Evolutionary conservation across 2,797 vertebrate genomes (phyloP).

Genomic region (Darevskia mixta): DNA sequence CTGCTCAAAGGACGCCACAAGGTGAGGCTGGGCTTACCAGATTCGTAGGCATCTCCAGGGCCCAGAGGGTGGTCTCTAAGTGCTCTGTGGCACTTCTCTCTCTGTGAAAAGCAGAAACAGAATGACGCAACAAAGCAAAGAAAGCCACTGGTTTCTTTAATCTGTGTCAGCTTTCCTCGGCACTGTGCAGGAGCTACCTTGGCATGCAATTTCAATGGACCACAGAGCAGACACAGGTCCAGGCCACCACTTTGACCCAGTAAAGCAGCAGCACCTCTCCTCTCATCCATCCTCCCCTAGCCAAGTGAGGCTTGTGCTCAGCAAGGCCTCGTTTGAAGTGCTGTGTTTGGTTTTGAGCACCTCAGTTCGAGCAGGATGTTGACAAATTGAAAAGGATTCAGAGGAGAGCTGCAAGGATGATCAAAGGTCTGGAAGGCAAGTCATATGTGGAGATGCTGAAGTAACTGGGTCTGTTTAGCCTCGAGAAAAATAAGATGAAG

Average conservation of each 20-base stretch:
- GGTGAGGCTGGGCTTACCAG: no score
- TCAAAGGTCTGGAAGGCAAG: constrained; percentile 40
- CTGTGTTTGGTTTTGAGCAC: constrained; percentile 25
- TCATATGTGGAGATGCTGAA: constrained; percentile 24
- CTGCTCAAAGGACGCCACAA: not conserved
- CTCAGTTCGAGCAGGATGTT: constrained; percentile 16
- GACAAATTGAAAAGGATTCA: constrained; percentile 27
- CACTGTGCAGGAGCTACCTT: not conserved
- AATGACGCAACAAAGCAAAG: constrained; percentile 1
- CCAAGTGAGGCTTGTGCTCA: not conserved
- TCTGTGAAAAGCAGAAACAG: not conserved
- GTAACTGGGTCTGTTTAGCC: constrained; percentile 37
- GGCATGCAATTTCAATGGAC: not conserved
- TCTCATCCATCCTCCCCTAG: not conserved
- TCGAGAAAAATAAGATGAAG: constrained; percentile 31
- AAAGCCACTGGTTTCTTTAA: not conserved
- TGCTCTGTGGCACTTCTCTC: not conserved
- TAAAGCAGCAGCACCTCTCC: not conserved
- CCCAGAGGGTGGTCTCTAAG: not conserved
- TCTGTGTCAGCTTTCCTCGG: not conserved
- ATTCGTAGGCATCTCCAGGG: no score
- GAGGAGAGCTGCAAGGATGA: constrained; percentile 34
- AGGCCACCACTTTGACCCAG: not conserved
- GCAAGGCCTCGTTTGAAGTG: constrained; percentile 22
- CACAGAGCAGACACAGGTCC: not conserved